These are phyloP conservation scores for Cydia fagiglandana DNA, from an alignment of 1,140 invertebrate species.

Conservation along the genomic window DNA sequence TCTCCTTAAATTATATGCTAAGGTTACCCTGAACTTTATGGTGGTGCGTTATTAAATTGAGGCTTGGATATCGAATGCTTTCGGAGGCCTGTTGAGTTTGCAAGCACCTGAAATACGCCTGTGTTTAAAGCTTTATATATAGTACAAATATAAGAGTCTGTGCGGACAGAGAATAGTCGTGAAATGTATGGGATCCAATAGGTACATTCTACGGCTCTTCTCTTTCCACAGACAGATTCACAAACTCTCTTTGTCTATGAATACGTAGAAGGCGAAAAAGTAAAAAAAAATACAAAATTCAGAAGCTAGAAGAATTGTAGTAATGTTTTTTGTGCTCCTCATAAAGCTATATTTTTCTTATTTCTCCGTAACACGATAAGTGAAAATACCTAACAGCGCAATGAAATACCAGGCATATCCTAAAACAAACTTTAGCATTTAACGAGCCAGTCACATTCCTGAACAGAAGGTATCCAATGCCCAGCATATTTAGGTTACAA, in stretches of 20 bases:
- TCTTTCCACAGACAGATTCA: too few species aligned
- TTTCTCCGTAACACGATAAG: background rate
- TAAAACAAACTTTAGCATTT: background rate
- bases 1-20: conserved; percentile 29
- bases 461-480: background rate
- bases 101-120: background rate
- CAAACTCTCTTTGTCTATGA: too few species aligned
- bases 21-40: conserved; percentile 11
- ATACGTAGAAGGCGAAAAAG: too few species aligned
- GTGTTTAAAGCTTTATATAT: background rate
- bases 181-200: too few species aligned
- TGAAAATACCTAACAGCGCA: conserved; percentile 1
- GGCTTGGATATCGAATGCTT: background rate
- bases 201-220: too few species aligned
- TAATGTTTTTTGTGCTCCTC: background rate
- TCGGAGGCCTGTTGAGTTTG: background rate
- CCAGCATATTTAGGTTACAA: conserved; percentile 1
- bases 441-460: conserved; percentile 4
- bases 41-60: conserved; percentile 8
- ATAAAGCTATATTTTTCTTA: background rate
- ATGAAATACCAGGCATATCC: background rate
- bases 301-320: too few species aligned
- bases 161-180: too few species aligned
- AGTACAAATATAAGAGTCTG: too few species aligned
- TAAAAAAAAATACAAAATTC: too few species aligned